Conservation (phyloP, 92 coral and sea anemone genomes). For the Epizoanthus illoricatus region DNA sequence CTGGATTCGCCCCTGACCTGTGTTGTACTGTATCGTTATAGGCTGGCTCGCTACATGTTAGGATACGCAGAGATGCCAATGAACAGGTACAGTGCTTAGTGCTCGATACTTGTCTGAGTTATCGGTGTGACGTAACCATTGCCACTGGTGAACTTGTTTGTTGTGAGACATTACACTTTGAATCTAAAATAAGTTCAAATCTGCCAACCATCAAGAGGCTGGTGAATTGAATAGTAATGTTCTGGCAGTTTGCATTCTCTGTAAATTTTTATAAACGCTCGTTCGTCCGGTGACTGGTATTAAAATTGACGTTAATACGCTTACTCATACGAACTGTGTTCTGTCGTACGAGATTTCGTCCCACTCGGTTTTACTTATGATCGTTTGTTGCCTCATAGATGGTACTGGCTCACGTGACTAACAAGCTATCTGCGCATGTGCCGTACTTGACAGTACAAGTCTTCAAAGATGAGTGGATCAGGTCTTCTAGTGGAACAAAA, state of each 20-base stretch:
- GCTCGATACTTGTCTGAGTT: too few relatives aligned
- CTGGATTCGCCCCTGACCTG: conserved; percentile 34
- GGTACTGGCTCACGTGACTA: conserved; percentile 98
- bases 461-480: conserved; percentile 96
- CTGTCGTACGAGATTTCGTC: not conserved
- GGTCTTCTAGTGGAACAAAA: conserved; percentile 77
- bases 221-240: not conserved
- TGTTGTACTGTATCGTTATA: conserved; percentile 33
- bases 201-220: too few relatives aligned
- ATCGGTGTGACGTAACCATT: too few relatives aligned
- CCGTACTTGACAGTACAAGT: conserved; percentile 90
- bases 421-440: conserved; percentile 81
- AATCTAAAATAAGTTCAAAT: too few relatives aligned
- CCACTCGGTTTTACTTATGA: too few relatives aligned
- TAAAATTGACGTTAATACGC: not conserved
- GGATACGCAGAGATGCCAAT: conserved; percentile 94
- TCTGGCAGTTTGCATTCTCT: too few relatives aligned
- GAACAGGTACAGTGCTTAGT: conserved; percentile 71
- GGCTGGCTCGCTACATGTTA: conserved; percentile 95
- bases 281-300: not conserved
- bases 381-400: conserved; percentile 48
- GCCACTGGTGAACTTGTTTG: too few relatives aligned
- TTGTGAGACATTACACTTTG: too few relatives aligned
- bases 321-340: not conserved
- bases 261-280: too few relatives aligned